Percentiles rank a stretch among this genome's conserved stretches.
These are phyloP conservation scores for Argya squamiceps DNA, from an alignment of 2,797 vertebrate genomes.

Conservation along the genomic window DNA sequence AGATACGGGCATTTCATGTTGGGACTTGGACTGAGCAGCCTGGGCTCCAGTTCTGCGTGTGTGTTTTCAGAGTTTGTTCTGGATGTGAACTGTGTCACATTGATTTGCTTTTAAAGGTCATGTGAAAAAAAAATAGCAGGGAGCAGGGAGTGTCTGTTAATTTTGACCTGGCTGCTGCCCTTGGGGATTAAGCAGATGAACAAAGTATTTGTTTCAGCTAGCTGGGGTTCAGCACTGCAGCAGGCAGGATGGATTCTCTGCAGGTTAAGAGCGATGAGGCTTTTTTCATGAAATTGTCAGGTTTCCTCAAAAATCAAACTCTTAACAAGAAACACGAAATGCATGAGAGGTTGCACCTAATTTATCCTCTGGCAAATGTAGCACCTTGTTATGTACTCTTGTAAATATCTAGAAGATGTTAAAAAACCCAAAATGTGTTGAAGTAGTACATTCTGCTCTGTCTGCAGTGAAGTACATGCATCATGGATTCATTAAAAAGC, in stretches of 20 bases:
- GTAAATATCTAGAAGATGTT: neutral
- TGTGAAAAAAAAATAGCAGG: neutral
- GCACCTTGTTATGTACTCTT: neutral
- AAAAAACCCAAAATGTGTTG: neutral
- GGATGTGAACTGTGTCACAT: too few species aligned
- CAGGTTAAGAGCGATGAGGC: neutral
- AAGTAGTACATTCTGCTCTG: neutral
- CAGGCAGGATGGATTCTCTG: neutral
- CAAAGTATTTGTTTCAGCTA: neutral
- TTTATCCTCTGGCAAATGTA: neutral
- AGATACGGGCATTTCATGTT: neutral
- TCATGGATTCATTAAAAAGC: neutral
- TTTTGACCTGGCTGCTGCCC: neutral
- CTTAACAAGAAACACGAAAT: neutral
- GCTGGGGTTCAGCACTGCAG: neutral
- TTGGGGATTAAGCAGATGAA: neutral
- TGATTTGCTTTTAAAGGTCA: neutral
- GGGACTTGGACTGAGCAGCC: neutral
- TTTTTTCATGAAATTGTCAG: neutral
- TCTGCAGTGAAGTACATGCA: neutral
- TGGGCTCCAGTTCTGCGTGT: fast-evolving
- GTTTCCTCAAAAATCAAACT: neutral
- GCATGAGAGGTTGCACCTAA: neutral
- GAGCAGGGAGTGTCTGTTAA: neutral
- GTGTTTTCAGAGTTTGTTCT: neutral